Conservation (phyloP, 1,140 invertebrate genomes). For the Acromyrmex heyeri region DNA sequence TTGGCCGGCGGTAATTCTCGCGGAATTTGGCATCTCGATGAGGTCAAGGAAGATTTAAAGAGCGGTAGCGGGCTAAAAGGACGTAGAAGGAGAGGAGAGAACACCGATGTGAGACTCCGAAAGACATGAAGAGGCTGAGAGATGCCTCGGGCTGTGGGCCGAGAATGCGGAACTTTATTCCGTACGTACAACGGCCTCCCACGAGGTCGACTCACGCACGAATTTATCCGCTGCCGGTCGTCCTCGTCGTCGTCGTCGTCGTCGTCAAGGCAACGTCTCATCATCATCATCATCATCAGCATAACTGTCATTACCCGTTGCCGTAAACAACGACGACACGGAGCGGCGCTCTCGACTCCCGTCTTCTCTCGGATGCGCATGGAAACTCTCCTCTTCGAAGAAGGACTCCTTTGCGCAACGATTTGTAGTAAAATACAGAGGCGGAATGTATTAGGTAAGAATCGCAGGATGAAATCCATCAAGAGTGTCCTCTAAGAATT, state of each 20-base stretch:
- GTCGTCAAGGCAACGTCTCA: constrained; percentile 36
- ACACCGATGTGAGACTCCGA: constrained; percentile 58
- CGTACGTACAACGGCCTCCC: constrained; percentile 70
- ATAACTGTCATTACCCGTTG: constrained; percentile 61
- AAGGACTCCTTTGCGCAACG: constrained; percentile 69
- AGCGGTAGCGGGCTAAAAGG: constrained; percentile 62
- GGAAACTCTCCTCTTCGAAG: constrained; percentile 60
- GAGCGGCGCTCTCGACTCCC: constrained; percentile 34
- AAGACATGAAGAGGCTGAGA: constrained; percentile 74
- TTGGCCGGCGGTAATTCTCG: constrained; percentile 33
- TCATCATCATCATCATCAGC: constrained; percentile 24
- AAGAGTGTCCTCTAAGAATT: neutral
- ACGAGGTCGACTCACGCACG: constrained; percentile 81
- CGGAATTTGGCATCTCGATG: constrained; percentile 43
- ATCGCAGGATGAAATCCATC: constrained; percentile 54
- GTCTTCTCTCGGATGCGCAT: constrained; percentile 8
- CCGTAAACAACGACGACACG: constrained; percentile 54
- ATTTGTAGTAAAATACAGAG: constrained; percentile 23
- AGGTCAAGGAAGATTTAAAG: constrained; percentile 63
- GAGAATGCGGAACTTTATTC: constrained; percentile 84
- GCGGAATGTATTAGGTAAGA: constrained; percentile 65
- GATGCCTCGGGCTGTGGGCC: constrained; percentile 83
- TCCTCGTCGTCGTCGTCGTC: constrained; percentile 1
- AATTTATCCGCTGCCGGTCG: constrained; percentile 73
- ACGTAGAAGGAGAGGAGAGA: constrained; percentile 23